Percentiles rank a stretch among this genome's conserved stretches.
phyloP scores from a whole-genome alignment of 2,113 vertebrate genomes.

The Pyxicephalus adspersus region DNA sequence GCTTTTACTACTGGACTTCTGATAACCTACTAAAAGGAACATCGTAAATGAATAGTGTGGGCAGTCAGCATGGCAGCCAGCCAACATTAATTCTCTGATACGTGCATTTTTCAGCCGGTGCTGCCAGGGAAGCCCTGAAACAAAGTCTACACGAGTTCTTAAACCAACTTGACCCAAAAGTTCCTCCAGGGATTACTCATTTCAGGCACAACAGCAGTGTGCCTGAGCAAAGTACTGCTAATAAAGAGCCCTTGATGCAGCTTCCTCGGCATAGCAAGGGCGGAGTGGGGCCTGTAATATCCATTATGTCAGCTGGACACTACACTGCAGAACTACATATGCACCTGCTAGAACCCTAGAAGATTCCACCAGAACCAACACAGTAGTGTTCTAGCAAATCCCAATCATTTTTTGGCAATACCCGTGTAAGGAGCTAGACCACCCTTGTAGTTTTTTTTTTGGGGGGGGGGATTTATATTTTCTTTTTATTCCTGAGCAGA shows the following conservation, averaged over 20 bases:
- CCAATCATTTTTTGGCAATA: background rate
- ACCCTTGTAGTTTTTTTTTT: background rate
- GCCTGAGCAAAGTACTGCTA: background rate
- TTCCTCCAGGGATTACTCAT: constrained; percentile 19
- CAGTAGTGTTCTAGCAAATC: background rate
- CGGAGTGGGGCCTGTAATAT: background rate
- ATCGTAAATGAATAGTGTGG: background rate
- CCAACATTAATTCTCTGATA: constrained; percentile 9
- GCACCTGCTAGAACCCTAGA: background rate
- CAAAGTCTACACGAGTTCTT: constrained; percentile 16
- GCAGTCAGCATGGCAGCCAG: background rate
- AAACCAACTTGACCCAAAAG: constrained; percentile 28
- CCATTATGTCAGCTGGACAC: constrained; percentile 18
- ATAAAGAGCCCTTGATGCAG: background rate
- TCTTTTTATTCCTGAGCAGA: no score
- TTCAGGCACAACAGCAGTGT: background rate
- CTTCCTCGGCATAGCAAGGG: background rate
- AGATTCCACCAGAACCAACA: background rate
- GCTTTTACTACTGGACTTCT: background rate
- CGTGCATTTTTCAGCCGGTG: background rate
- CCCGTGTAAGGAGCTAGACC: background rate
- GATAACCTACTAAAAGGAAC: background rate
- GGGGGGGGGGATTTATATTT: no score
- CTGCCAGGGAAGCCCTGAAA: background rate
- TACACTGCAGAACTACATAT: constrained; percentile 11